Evolutionary conservation across 1,140 invertebrate species (phyloP).

Genomic region (Lethocerus indicus): DNA sequence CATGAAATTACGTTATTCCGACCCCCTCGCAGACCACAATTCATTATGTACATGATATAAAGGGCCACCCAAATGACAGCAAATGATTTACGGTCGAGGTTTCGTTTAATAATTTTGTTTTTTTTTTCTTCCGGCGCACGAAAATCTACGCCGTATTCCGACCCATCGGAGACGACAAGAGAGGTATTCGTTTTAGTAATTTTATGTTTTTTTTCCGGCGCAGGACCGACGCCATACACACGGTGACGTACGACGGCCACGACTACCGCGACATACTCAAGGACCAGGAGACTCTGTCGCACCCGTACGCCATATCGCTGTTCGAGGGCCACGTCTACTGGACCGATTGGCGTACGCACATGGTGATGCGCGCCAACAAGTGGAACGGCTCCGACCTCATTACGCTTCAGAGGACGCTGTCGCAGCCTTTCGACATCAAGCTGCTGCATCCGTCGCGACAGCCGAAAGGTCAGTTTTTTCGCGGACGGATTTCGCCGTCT

Average conservation of each 20-base stretch:
- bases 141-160: too few species aligned
- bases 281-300: slow-evolving; percentile 34
- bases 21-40: too few species aligned
- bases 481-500: too few species aligned
- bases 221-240: slow-evolving; percentile 72
- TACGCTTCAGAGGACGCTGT: slow-evolving; percentile 37
- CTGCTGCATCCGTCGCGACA: slow-evolving; percentile 43
- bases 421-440: slow-evolving; percentile 49
- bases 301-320: slow-evolving; percentile 45
- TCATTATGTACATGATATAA: too few species aligned
- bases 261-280: slow-evolving; percentile 31
- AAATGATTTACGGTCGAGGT: too few species aligned
- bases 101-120: too few species aligned
- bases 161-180: too few species aligned
- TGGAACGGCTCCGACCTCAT: slow-evolving; percentile 39
- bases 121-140: too few species aligned
- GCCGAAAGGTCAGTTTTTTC: slow-evolving; percentile 25
- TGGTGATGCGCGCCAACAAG: slow-evolving; percentile 43
- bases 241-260: slow-evolving; percentile 41
- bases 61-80: too few species aligned
- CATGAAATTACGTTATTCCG: too few species aligned
- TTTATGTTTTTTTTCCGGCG: neutral
- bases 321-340: slow-evolving; percentile 46
- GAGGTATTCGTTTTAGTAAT: too few species aligned
- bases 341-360: slow-evolving; percentile 51